A percentile compares a stretch with the other conserved stretches of the same genome.
Evolutionary conservation across 1,140 invertebrate species (phyloP).

Genomic region (Musca vetustissima): DNA sequence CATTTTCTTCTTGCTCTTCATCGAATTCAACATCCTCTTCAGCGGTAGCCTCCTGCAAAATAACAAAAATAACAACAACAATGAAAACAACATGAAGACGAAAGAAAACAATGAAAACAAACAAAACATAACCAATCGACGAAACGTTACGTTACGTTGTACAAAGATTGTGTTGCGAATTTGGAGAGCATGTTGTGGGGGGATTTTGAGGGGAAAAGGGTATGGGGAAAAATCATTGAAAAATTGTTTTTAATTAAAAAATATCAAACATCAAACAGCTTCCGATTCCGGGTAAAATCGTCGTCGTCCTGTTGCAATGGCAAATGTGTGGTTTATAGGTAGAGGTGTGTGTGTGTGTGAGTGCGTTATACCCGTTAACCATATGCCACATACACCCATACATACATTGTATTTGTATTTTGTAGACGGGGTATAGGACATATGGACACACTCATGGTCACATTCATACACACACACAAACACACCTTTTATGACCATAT

Average conservation of each 20-base stretch:
- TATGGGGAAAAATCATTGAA: conserved; percentile 15
- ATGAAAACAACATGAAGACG: too few species aligned
- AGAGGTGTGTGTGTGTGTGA: too few species aligned
- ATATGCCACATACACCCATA: not conserved
- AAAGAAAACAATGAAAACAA: conserved; percentile 9
- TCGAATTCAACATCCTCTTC: conserved; percentile 71
- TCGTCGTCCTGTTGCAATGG: too few species aligned
- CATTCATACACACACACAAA: too few species aligned
- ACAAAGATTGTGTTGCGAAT: not conserved
- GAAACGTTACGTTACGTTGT: not conserved
- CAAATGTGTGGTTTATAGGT: too few species aligned
- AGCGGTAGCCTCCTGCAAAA: conserved; percentile 69
- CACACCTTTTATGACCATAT: too few species aligned
- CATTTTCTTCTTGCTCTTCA: conserved; percentile 61
- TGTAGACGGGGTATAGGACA: too few species aligned
- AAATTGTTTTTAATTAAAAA: conserved; percentile 28
- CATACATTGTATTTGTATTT: not conserved
- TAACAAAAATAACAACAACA: conserved; percentile 9
- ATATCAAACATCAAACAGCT: conserved; percentile 12
- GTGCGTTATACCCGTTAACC: too few species aligned
- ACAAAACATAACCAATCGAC: not conserved
- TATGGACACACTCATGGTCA: too few species aligned
- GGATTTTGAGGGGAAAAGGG: not conserved
- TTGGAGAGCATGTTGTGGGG: too few species aligned
- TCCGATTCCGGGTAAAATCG: not conserved